These are phyloP conservation scores for Synanthedon formicaeformis DNA, from an alignment of 2,888 invertebrate genomes.

Conservation along the genomic window DNA sequence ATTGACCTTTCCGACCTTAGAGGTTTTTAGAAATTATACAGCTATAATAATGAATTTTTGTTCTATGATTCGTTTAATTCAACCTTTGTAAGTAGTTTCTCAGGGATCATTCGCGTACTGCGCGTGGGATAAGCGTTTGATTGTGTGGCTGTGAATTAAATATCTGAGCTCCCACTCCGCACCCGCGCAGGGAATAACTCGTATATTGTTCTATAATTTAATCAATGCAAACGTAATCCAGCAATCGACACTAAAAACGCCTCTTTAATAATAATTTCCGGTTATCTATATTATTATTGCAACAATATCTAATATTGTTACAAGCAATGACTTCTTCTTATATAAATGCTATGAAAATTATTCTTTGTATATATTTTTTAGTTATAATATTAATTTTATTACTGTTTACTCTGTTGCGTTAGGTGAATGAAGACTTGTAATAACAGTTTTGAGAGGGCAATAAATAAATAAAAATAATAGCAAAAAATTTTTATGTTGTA, in stretches of 20 bases:
- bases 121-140: conserved; percentile 25
- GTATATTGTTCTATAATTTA: not conserved
- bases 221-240: not conserved
- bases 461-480: too few species aligned
- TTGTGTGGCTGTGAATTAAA: conserved; percentile 25
- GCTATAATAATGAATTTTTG: not conserved
- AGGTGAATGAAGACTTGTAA: too few species aligned
- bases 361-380: too few species aligned
- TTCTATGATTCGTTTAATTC: not conserved
- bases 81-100: not conserved
- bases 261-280: not conserved
- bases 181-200: not conserved
- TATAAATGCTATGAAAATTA: too few species aligned
- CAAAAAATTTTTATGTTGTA: too few species aligned
- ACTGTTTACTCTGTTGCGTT: too few species aligned
- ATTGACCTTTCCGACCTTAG: conserved; percentile 4
- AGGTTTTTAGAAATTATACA: conserved; percentile 4
- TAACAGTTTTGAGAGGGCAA: too few species aligned
- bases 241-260: not conserved
- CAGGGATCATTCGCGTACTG: not conserved
- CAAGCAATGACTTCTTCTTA: too few species aligned
- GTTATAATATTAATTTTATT: too few species aligned
- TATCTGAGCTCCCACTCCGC: not conserved
- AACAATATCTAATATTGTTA: too few species aligned
- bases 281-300: too few species aligned